phyloP scores from a whole-genome alignment of 2,113 vertebrate genomes.

The Eidolon helvum region DNA sequence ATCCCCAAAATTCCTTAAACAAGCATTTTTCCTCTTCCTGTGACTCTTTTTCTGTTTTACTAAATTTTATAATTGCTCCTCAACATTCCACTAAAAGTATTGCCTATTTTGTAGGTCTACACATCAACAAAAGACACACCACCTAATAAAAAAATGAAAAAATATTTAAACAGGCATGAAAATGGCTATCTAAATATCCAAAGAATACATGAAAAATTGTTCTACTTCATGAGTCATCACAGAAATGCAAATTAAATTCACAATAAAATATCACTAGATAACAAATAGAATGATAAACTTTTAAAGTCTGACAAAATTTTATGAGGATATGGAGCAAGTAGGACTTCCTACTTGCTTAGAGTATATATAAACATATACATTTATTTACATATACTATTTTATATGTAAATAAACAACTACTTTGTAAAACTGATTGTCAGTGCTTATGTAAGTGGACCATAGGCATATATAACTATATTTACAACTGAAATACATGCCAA shows the following conservation, averaged over 20 bases:
- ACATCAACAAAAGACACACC: not conserved
- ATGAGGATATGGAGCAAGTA: not conserved
- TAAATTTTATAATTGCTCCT: not conserved
- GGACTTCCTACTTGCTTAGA: not conserved
- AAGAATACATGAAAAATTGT: not conserved
- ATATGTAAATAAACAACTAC: not conserved
- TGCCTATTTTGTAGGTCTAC: not conserved
- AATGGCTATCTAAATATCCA: not conserved
- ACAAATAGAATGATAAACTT: not conserved
- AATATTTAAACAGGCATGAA: not conserved
- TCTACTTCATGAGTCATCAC: not conserved
- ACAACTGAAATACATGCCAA: not conserved
- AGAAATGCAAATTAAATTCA: constrained; percentile 12
- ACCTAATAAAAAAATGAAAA: not conserved
- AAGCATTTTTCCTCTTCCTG: not conserved
- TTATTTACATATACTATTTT: too few relatives aligned
- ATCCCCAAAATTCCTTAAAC: not conserved
- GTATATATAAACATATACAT: not conserved
- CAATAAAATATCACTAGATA: not conserved
- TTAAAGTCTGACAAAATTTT: not conserved
- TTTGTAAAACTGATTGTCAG: not conserved
- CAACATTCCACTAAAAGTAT: not conserved
- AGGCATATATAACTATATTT: not conserved
- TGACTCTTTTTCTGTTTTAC: not conserved
- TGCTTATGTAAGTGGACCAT: not conserved